Percentiles rank a stretch among this genome's conserved stretches.
Conservation (phyloP, 1,140 invertebrate genomes). For the Drosophila bocqueti region DNA sequence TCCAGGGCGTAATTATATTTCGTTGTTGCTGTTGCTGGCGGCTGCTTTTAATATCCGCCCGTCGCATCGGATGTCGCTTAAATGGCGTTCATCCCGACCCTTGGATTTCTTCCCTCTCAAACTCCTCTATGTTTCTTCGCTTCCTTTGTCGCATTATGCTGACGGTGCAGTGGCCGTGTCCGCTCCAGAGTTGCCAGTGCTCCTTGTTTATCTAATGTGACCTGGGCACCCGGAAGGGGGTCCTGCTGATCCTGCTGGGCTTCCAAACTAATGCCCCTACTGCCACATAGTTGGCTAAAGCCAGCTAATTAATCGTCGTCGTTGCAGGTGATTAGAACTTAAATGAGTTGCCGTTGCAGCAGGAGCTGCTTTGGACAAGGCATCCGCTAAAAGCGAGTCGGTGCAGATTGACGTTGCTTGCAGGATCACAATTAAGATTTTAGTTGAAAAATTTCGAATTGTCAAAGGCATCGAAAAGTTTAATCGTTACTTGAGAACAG, state of each 20-base stretch:
- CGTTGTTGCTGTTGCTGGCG: constrained; percentile 23
- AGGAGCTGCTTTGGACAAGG: neutral
- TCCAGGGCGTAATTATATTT: constrained; percentile 63
- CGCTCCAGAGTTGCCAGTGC: constrained; percentile 27
- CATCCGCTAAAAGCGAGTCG: neutral
- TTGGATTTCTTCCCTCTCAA: neutral
- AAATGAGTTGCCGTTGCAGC: constrained; percentile 64
- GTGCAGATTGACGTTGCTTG: constrained; percentile 1
- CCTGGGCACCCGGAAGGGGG: constrained; percentile 10
- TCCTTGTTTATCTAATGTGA: constrained; percentile 66
- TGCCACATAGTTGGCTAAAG: constrained; percentile 56
- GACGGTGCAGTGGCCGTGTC: constrained; percentile 21
- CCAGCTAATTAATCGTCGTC: constrained; percentile 72
- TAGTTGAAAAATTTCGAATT: neutral
- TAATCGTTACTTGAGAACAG: neutral
- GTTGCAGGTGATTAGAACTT: constrained; percentile 78
- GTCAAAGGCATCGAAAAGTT: neutral
- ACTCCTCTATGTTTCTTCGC: neutral
- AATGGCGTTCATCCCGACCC: constrained; percentile 35
- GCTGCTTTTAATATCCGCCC: constrained; percentile 64
- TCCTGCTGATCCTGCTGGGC: constrained; percentile 12
- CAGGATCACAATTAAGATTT: constrained; percentile 9
- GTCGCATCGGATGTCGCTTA: constrained; percentile 63
- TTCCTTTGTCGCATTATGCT: constrained; percentile 60
- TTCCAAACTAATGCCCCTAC: constrained; percentile 69